A percentile compares a stretch with the other conserved stretches of the same genome.
Evolutionary conservation across 2,797 vertebrate genomes (phyloP).

Genomic region (Enoplosus armatus): DNA sequence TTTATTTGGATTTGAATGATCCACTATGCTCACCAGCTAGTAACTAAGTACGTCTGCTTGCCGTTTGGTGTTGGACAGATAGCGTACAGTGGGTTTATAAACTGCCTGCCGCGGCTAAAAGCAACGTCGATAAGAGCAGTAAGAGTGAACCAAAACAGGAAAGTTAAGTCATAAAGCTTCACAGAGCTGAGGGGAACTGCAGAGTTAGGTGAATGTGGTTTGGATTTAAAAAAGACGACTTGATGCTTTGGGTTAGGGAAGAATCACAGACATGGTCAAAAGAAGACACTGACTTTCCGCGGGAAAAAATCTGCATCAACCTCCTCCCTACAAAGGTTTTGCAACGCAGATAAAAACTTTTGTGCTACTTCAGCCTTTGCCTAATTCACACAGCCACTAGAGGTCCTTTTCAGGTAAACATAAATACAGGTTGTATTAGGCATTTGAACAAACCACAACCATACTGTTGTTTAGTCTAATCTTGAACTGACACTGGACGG

Average conservation of each 20-base stretch:
- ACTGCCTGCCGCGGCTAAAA: too few species aligned
- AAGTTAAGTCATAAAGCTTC: background rate
- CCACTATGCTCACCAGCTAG: background rate
- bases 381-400: constrained; percentile 1
- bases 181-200: background rate
- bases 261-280: background rate
- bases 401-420: constrained; percentile 5
- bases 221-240: too few species aligned
- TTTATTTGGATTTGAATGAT: too few species aligned
- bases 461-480: background rate
- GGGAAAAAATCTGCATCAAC: background rate
- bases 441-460: background rate
- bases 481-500: background rate
- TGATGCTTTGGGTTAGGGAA: too few species aligned
- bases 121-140: too few species aligned
- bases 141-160: background rate
- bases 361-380: background rate
- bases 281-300: background rate
- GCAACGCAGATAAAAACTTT: background rate
- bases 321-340: background rate
- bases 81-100: too few species aligned
- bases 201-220: background rate
- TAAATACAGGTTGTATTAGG: background rate
- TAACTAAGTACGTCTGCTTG: background rate
- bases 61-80: background rate